Base-by-base conservation (phyloP, 2,113 vertebrate genomes). In the Mesitornis unicolor region DNA sequence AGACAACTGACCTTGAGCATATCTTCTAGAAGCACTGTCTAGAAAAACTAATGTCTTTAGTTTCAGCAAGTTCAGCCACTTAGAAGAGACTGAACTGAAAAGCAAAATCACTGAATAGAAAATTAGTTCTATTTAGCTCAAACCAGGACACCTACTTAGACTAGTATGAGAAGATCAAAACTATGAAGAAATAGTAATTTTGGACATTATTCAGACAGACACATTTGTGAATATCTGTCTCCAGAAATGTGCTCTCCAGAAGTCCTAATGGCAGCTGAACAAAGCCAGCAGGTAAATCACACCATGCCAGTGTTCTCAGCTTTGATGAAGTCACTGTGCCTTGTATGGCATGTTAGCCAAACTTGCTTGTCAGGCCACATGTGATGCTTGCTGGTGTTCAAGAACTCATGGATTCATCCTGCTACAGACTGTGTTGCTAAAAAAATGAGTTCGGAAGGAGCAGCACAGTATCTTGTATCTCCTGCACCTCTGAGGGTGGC, bases 281-380 rank as follows among this genome's bases (percentile, higher is more conserved):
- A 36, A 54, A 57, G 33, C 35, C 64, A 68, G 74, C 79, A 51
- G 74, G 54, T 68, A 10, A 6, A 50, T 77, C 10, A 6, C 64
- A 59, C 33, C 60, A 36, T 22, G 45, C 29, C 38, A 36, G 3
- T 42, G 47, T 28, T 24, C 43, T 24, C n/a, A 18, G 33, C 19
- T 67, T 26, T 85, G 74, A 43, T 67, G n/a, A 45, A 70, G 20
- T 53, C 13, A 1, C 26, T 22, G 28, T 73, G 65, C 26, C 40
- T 13, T 2, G 2, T 7, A 9, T 9, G 21, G 8, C 45, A 10
- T 0, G 0, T 28, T 9, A 11, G 22, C 54, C 65, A 38, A 2
- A 33, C 13, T 40, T 43, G n/a, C 8, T 38, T 2, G 2, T 51
- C 4, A 0, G 71, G 56, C 45, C 47, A 5, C 31, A 0, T 9